Conservation (phyloP, 1,140 invertebrate species). For the Meteorus sp. region DNA sequence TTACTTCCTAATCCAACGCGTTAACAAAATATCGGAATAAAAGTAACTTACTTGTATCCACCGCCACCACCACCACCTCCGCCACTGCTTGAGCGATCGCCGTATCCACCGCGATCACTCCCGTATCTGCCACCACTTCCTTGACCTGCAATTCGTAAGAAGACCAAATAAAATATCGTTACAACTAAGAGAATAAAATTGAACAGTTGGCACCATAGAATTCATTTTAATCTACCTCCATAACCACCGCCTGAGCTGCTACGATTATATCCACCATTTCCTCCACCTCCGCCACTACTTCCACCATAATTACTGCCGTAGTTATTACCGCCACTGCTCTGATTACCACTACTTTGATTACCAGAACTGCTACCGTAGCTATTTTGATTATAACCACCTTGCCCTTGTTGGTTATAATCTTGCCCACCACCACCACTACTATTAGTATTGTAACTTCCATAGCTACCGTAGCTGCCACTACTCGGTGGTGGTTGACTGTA, state of each 20-base stretch:
- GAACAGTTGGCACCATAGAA: not conserved
- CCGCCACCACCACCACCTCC: conserved; percentile 45
- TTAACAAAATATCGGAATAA: conserved; percentile 32
- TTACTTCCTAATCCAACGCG: not conserved
- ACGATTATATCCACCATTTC: conserved; percentile 45
- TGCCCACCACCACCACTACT: conserved; percentile 44
- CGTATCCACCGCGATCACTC: conserved; percentile 61
- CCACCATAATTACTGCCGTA: conserved; percentile 36
- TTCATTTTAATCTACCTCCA: conserved; percentile 30
- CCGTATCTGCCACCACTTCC: conserved; percentile 52
- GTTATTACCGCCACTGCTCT: conserved; percentile 47
- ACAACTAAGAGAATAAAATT: not conserved
- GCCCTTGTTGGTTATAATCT: conserved; percentile 44
- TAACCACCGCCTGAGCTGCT: conserved; percentile 41
- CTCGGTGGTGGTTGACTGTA: conserved; percentile 52
- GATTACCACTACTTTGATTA: conserved; percentile 44
- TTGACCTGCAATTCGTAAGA: conserved; percentile 31
- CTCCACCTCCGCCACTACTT: conserved; percentile 41
- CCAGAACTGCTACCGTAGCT: conserved; percentile 56
- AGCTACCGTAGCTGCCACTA: conserved; percentile 46
- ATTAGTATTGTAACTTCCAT: conserved; percentile 40
- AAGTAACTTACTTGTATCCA: conserved; percentile 54
- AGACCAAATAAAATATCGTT: conserved; percentile 11
- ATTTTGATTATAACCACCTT: conserved; percentile 48
- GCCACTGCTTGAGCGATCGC: conserved; percentile 41